Base-by-base conservation (phyloP, 37 sponge, comb jelly and placozoan species). In the Oopsacas minuta region DNA sequence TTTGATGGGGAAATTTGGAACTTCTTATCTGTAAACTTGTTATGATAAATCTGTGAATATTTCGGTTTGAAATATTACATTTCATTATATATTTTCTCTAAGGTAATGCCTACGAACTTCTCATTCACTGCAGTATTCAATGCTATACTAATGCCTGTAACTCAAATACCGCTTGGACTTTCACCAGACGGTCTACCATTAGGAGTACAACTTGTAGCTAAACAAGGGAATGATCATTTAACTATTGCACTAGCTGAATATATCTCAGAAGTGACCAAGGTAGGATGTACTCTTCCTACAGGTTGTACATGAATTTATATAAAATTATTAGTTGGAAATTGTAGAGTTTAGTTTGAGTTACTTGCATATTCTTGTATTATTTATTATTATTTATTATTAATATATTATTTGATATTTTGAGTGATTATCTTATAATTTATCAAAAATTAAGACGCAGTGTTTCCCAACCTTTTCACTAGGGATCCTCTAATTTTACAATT, bases 161-260 rank as follows among this genome's bases (percentile, higher is more conserved):
- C 92, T 42, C 85, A 88, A 37, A 81, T 89, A 23, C 92, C 92
- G 36, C 84, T 91, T 1, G 92, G 92, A 39, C 87, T 87, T 36
- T 83, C 51, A 35, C 52, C 38, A 36, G 84, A 88, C 82, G 92
- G 92, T n/a, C 86, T 89, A 8, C 92, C 92, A 23, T 81, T 91
- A 37, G 92, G 92, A 30, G 86, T 89, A 52, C 92, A 91, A 86
- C 37, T 89, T 8, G 88, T 91, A 0, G 75, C 75, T 61, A 61
- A 12, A 61, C 28, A 61, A 61, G 75, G 75, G 5, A 61, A 61
- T n/a, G 75, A 61, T 34, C 75, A 61, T 61, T n/a, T 61, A 61
- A 61, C 75, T 3, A 61, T 61, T n/a, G 75, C 75, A 7, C 30
- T 61, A 3, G 75, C 75, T 3, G 17, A 61, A 12, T 61, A 61